A percentile compares a stretch with the other conserved stretches of the same genome.
phyloP scores from a whole-genome alignment of 92 coral and sea anemone species.

The Virgularia gustaviana region DNA sequence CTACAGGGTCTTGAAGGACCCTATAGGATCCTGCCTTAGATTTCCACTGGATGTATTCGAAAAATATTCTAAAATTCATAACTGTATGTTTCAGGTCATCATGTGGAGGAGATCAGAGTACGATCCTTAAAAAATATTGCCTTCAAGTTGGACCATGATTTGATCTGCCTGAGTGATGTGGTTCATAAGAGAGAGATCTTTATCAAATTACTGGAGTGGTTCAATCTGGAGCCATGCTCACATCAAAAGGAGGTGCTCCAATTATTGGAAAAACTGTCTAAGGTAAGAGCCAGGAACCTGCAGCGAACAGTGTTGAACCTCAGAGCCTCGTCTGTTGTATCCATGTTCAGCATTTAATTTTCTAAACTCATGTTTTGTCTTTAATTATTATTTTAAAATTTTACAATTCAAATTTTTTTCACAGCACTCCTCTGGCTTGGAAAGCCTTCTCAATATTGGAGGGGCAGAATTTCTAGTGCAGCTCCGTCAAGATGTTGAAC shows the following conservation, averaged over 20 bases:
- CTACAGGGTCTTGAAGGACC: no score
- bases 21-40: no score
- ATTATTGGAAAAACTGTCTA: slow-evolving; percentile 67
- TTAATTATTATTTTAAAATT: not conserved
- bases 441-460: slow-evolving; percentile 71
- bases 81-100: slow-evolving; percentile 62
- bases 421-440: slow-evolving; percentile 82
- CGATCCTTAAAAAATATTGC: slow-evolving; percentile 81
- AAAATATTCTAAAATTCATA: not conserved
- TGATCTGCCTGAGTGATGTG: slow-evolving; percentile 78
- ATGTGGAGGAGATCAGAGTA: slow-evolving; percentile 83
- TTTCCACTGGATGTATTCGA: not conserved
- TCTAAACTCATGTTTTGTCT: no score
- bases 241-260: slow-evolving; percentile 76
- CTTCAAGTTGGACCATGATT: slow-evolving; percentile 89
- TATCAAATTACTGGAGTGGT: slow-evolving; percentile 85
- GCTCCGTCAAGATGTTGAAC: slow-evolving; percentile 77
- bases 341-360: no score
- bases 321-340: no score
- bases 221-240: slow-evolving; percentile 63
- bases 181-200: slow-evolving; percentile 82
- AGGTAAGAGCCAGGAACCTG: no score
- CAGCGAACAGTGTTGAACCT: no score
- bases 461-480: slow-evolving; percentile 88
- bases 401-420: not conserved